phyloP scores from a whole-genome alignment of 2,797 vertebrate species.

The Ctenopoma kingsleyae region DNA sequence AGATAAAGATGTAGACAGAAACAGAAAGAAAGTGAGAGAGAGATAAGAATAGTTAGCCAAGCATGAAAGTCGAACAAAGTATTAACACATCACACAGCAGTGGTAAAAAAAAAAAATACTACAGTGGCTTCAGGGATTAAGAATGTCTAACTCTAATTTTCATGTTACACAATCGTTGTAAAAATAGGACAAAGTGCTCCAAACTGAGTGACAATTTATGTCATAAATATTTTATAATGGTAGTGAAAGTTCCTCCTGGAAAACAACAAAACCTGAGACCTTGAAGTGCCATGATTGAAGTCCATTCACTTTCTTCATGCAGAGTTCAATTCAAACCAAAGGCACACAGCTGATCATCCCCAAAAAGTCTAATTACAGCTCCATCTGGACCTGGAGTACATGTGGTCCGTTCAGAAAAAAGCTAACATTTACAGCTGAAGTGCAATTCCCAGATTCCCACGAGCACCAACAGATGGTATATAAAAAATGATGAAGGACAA shows the following conservation, averaged over 20 bases:
- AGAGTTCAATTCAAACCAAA: not conserved
- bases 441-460: not conserved
- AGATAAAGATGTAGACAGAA: constrained; percentile 9
- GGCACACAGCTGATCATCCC: not conserved
- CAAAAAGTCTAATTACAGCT: constrained; percentile 7
- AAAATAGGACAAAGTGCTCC: not conserved
- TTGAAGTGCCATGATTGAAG: constrained; percentile 1
- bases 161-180: not conserved
- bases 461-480: not conserved
- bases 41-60: constrained; percentile 34
- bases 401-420: not conserved
- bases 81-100: constrained; percentile 27
- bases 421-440: not conserved
- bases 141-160: not conserved
- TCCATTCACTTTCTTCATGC: constrained; percentile 4
- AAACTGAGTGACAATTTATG: not conserved
- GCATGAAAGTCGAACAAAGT: constrained; percentile 44
- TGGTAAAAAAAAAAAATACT: not conserved
- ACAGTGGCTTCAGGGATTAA: constrained; percentile 7
- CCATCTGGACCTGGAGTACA: not conserved
- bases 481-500: not conserved
- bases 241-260: not conserved
- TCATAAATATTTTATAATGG: not conserved
- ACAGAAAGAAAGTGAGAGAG: constrained; percentile 6
- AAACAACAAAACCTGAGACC: not conserved